These are phyloP conservation scores for Benitochromis conjunctus DNA, from an alignment of 2,113 vertebrate species.

Conservation along the genomic window DNA sequence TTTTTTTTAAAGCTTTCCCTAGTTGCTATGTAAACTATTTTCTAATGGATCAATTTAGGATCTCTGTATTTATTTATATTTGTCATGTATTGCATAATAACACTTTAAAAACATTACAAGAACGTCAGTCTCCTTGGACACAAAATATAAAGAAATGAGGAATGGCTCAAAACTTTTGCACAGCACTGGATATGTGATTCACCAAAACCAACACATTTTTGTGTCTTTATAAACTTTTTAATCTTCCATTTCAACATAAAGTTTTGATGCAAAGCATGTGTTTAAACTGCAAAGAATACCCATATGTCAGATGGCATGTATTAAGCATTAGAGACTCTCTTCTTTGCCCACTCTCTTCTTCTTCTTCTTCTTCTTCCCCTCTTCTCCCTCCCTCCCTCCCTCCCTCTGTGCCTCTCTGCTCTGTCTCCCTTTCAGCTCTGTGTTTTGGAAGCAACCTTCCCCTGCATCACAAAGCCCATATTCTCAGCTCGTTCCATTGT, in stretches of 20 bases:
- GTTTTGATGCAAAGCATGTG: not conserved
- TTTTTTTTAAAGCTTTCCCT: not conserved
- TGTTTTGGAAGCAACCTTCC: constrained; percentile 63
- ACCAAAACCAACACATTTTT: not conserved
- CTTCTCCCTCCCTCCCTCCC: not conserved
- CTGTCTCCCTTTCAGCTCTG: constrained; percentile 33
- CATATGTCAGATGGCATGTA: not conserved
- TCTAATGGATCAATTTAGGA: not conserved
- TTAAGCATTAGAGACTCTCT: not conserved
- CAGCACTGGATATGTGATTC: not conserved
- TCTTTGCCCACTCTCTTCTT: not conserved
- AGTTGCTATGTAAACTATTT: not conserved
- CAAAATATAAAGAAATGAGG: not conserved
- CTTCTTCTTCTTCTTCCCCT: not conserved
- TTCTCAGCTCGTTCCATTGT: constrained; percentile 58
- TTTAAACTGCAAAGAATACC: not conserved
- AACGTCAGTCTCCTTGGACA: not conserved
- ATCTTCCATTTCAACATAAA: not conserved
- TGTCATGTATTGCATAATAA: not conserved
- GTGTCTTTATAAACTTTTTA: not conserved
- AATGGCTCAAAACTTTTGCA: not conserved
- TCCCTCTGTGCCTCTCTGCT: not conserved
- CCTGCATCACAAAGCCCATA: constrained; percentile 68
- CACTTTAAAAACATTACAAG: not conserved
- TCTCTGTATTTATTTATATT: not conserved